Percentiles rank a stretch among this genome's conserved stretches.
Conservation (phyloP, 2,113 vertebrate genomes). For the Alligator sinensis region DNA sequence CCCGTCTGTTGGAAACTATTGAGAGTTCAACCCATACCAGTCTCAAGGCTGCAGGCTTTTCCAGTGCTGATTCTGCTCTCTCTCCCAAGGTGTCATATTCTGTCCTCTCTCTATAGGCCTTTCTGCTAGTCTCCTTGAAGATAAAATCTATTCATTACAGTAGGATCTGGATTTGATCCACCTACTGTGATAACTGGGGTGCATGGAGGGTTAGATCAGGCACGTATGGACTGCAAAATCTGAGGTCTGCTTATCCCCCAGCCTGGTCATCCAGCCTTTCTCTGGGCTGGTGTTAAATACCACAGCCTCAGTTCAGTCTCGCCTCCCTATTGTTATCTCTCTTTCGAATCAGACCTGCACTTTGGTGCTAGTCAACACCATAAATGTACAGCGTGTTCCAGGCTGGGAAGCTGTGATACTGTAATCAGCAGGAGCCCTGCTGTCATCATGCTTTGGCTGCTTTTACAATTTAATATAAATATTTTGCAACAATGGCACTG, state of each 20-base stretch:
- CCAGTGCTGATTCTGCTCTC: too few species aligned
- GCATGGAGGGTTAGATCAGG: neutral
- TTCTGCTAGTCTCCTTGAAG: too few species aligned
- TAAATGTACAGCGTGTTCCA: neutral
- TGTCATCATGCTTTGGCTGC: neutral
- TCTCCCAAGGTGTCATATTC: too few species aligned
- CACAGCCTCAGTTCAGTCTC: neutral
- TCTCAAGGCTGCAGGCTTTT: neutral
- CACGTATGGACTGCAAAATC: neutral
- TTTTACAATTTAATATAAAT: neutral
- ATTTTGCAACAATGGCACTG: neutral
- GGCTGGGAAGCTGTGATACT: neutral
- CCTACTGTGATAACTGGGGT: neutral
- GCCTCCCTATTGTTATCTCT: neutral
- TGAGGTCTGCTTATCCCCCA: neutral
- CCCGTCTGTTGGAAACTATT: neutral
- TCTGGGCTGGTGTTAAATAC: neutral
- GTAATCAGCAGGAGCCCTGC: neutral
- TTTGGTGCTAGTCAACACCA: neutral
- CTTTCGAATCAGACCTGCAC: neutral
- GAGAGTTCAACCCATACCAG: neutral
- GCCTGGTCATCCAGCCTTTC: neutral
- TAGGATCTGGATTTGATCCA: neutral
- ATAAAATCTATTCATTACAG: neutral
- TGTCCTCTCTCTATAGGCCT: too few species aligned